phyloP scores from a whole-genome alignment of 2,888 invertebrate species.

The Elysia crispata region DNA sequence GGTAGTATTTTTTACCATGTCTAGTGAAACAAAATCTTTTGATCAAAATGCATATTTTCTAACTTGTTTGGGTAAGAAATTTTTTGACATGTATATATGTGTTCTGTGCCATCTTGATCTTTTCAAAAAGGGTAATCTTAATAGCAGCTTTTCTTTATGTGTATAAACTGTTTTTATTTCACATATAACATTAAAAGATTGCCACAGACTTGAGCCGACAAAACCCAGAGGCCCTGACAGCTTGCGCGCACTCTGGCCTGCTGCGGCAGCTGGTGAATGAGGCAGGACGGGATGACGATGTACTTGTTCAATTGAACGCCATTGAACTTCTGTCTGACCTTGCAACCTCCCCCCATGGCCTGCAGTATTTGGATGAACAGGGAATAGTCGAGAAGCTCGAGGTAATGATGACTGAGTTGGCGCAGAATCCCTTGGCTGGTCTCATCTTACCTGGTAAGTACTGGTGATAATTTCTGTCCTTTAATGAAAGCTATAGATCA shows the following conservation, averaged over 20 bases:
- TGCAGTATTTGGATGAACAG: conserved; percentile 84
- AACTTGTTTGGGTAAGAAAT: neutral
- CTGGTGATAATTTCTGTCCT: no score
- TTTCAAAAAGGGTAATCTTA: no score
- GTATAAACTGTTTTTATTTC: no score
- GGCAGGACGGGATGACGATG: conserved; percentile 83
- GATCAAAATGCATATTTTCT: no score
- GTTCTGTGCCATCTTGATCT: no score
- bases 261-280: conserved; percentile 84
- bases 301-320: conserved; percentile 88
- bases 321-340: conserved; percentile 87
- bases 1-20: no score
- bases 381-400: conserved; percentile 84
- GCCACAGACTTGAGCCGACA: conserved; percentile 80
- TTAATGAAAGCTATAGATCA: no score
- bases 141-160: no score
- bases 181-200: conserved; percentile 72
- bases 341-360: conserved; percentile 85
- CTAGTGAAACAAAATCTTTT: no score
- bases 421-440: conserved; percentile 82
- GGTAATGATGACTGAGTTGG: conserved; percentile 81
- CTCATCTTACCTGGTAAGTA: conserved; percentile 82
- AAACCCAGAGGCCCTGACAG: conserved; percentile 82
- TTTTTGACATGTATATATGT: no score
- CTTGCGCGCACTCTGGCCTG: conserved; percentile 82